Base-by-base conservation (phyloP, 2,113 vertebrate species). In the Hyaena hyaena region DNA sequence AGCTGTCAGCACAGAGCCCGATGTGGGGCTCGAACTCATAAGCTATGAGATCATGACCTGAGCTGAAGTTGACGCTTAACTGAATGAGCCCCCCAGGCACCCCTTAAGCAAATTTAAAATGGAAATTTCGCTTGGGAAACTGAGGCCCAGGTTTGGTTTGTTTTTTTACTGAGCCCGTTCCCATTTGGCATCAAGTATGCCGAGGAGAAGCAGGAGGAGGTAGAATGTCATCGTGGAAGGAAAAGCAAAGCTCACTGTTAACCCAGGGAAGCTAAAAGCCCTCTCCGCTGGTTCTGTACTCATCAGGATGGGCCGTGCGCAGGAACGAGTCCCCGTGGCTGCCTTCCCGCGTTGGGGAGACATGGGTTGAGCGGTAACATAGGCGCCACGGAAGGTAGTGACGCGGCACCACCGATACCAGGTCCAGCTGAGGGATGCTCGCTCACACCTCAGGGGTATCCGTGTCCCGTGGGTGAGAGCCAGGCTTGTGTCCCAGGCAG, bases 301-400 rank as follows among this genome's bases (percentile, higher is more conserved):
- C 45, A 12, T 9, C n/a, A 1, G 9, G 88, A 53, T 1, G 7
- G 43, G 61, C 33, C 1, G 0, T 23, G 61, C 28, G 21, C 15
- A 69, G 61, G 39, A 8, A 9, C 12, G 10, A 14, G 74, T 21
- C 35, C 76, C 10, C 1, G 63, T 0, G 33, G 45, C 73, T 35
- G 61, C 39, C 6, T 4, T 35, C 1, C 31, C 14, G 21, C 26
- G 35, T 8, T 48, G 31, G 39, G 28, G 58, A 79, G 43, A 79
- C 21, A 43, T 1, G 2, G n/a, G 9, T 50, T 10, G 35, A 80
- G 58, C 1, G 0, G 21, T 39, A 31, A 39, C 45, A 14, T n/a
- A 31, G 61, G 10, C 23, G 9, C 23, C 5, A 0, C 10, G 11
- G 58, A 63, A 4, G 14, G 33, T 24, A 11, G 24, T 33, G 33